A percentile compares a stretch with the other conserved stretches of the same genome.
Evolutionary conservation across 2,113 vertebrate genomes (phyloP).

Genomic region (Cyprinodon variegatus): DNA sequence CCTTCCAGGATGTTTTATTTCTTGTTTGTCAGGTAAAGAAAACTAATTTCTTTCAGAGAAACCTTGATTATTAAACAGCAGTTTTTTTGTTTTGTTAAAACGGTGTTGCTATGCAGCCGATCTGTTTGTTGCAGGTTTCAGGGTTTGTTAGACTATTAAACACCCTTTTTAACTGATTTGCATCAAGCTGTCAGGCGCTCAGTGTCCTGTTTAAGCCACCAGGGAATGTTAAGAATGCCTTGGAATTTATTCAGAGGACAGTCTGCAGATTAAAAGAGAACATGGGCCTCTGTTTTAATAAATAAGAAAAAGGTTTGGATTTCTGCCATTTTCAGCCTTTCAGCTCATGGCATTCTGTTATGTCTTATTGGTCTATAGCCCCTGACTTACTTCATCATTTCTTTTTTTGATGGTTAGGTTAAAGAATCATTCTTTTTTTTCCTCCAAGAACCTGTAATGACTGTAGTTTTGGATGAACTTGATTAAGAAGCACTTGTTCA

Average conservation of each 20-base stretch:
- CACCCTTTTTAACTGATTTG: constrained; percentile 21
- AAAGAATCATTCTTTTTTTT: no score
- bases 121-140: neutral
- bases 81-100: neutral
- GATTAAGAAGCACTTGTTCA: neutral
- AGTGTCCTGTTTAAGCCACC: constrained; percentile 73
- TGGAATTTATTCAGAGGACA: constrained; percentile 68
- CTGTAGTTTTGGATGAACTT: neutral
- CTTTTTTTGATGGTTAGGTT: neutral
- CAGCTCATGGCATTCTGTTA: constrained; percentile 17
- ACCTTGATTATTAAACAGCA: constrained; percentile 1
- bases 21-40: constrained; percentile 13
- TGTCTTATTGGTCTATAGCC: neutral
- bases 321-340: constrained; percentile 65
- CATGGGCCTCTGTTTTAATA: constrained; percentile 78
- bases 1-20: constrained; percentile 26
- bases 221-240: constrained; percentile 81
- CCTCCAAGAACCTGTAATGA: neutral
- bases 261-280: constrained; percentile 46
- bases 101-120: neutral
- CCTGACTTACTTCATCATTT: neutral
- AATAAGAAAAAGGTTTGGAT: constrained; percentile 74
- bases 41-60: constrained; percentile 10
- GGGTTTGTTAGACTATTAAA: neutral
- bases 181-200: constrained; percentile 57